These are phyloP conservation scores for Andrena marginata DNA, from an alignment of 2,888 invertebrate species.

Conservation along the genomic window DNA sequence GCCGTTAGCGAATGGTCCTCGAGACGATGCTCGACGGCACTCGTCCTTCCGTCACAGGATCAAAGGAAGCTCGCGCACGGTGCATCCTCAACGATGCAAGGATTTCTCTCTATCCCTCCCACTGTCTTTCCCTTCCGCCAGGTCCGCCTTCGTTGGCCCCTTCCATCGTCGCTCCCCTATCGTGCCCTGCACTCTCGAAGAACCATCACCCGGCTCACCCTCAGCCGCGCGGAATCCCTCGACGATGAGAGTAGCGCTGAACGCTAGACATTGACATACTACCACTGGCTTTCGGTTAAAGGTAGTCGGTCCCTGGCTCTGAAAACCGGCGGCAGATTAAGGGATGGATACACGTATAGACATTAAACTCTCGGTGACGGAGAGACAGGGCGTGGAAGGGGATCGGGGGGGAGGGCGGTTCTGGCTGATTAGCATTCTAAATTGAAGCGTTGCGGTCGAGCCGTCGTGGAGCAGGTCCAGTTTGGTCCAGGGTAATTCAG, in stretches of 20 bases:
- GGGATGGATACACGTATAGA: slow-evolving; percentile 80
- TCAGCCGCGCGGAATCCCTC: slow-evolving; percentile 29
- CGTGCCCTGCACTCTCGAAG: slow-evolving; percentile 28
- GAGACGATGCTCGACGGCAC: slow-evolving; percentile 59
- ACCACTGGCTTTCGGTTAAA: slow-evolving; percentile 60
- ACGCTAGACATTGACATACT: slow-evolving; percentile 68
- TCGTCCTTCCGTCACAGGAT: slow-evolving; percentile 65
- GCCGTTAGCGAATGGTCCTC: slow-evolving; percentile 58
- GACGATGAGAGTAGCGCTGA: slow-evolving; percentile 57
- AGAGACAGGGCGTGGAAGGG: slow-evolving; percentile 34
- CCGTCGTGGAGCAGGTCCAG: slow-evolving; percentile 76
- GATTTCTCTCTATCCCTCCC: slow-evolving; percentile 34
- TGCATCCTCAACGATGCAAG: slow-evolving; percentile 54
- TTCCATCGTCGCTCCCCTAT: neutral
- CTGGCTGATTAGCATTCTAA: slow-evolving; percentile 84
- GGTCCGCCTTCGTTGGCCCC: neutral
- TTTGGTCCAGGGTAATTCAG: slow-evolving; percentile 79
- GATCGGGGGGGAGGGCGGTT: slow-evolving; percentile 29
- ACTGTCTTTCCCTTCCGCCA: neutral
- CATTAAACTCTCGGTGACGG: slow-evolving; percentile 78
- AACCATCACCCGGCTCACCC: slow-evolving; percentile 38
- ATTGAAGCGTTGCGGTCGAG: slow-evolving; percentile 84
- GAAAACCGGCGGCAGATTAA: slow-evolving; percentile 71
- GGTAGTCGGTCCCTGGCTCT: slow-evolving; percentile 48
- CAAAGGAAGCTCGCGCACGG: slow-evolving; percentile 57